Percentiles rank a stretch among this genome's conserved stretches.
phyloP scores from a whole-genome alignment of 2,113 vertebrate species.

The Anguilla japonica region DNA sequence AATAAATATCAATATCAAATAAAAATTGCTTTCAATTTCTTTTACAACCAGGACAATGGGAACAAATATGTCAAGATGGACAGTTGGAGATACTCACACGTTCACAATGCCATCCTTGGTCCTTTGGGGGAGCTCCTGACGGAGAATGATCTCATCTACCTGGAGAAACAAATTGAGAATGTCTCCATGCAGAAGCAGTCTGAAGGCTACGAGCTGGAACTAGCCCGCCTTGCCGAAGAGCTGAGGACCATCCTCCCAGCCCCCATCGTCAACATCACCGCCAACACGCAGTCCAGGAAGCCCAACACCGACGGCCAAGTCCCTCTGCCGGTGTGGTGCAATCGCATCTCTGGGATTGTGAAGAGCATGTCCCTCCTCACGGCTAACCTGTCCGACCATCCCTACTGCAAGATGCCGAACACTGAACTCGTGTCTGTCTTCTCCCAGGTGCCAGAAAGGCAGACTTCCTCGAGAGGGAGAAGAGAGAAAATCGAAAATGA shows the following conservation, averaged over 20 bases:
- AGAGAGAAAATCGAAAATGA: constrained; percentile 75
- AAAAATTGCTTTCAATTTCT: constrained; percentile 13
- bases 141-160: constrained; percentile 79
- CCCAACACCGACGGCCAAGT: constrained; percentile 48
- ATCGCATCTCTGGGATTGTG: constrained; percentile 79
- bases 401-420: constrained; percentile 55
- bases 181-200: constrained; percentile 79
- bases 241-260: constrained; percentile 80
- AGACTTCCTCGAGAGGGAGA: constrained; percentile 41
- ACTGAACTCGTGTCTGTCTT: constrained; percentile 65
- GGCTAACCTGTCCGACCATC: constrained; percentile 44
- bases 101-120: constrained; percentile 82
- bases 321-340: constrained; percentile 78
- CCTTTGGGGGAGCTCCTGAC: constrained; percentile 91
- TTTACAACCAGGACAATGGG: constrained; percentile 47
- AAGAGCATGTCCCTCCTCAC: constrained; percentile 75
- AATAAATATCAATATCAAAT: background rate
- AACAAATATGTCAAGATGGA: constrained; percentile 49
- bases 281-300: constrained; percentile 74
- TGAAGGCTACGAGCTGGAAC: constrained; percentile 80
- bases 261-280: constrained; percentile 78
- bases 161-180: constrained; percentile 82
- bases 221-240: constrained; percentile 76
- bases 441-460: constrained; percentile 53
- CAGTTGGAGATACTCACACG: constrained; percentile 79